Evolutionary conservation across 1,140 invertebrate genomes (phyloP).

Genomic region (Holcopasites calliopsidis): DNA sequence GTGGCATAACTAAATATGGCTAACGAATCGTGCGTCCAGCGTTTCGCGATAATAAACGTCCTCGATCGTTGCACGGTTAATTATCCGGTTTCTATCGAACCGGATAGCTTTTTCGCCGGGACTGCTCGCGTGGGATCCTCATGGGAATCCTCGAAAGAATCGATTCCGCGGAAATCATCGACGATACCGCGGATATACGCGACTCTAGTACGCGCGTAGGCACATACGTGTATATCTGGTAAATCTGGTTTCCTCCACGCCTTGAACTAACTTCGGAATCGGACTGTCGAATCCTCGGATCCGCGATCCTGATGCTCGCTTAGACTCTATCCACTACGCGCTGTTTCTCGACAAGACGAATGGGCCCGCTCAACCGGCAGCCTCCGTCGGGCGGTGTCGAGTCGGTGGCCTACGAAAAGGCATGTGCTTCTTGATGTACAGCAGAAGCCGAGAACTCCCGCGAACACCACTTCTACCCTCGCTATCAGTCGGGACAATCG

Average conservation of each 20-base stretch:
- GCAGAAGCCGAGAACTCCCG: not conserved
- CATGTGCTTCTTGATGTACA: not conserved
- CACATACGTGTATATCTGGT: not conserved
- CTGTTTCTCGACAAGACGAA: slow-evolving; percentile 42
- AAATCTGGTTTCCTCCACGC: slow-evolving; percentile 39
- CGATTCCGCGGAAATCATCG: not conserved
- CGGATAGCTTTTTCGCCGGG: not conserved
- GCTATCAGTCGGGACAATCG: not conserved
- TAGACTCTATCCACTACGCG: slow-evolving; percentile 19
- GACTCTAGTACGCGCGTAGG: not conserved
- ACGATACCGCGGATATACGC: not conserved
- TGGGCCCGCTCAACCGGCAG: not conserved
- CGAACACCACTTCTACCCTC: not conserved
- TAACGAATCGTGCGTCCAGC: not conserved
- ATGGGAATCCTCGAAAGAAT: not conserved
- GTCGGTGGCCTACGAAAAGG: not conserved
- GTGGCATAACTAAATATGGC: slow-evolving; percentile 53
- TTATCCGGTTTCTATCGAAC: slow-evolving; percentile 28
- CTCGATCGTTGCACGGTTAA: slow-evolving; percentile 41
- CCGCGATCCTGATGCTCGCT: slow-evolving; percentile 51
- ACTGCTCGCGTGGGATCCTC: slow-evolving; percentile 15
- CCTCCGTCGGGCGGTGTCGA: not conserved
- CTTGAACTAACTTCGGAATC: slow-evolving; percentile 21
- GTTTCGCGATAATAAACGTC: slow-evolving; percentile 49
- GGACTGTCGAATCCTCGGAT: slow-evolving; percentile 55